Evolutionary conservation across 2,888 invertebrate species (phyloP).

Genomic region (Griposia aprilina): DNA sequence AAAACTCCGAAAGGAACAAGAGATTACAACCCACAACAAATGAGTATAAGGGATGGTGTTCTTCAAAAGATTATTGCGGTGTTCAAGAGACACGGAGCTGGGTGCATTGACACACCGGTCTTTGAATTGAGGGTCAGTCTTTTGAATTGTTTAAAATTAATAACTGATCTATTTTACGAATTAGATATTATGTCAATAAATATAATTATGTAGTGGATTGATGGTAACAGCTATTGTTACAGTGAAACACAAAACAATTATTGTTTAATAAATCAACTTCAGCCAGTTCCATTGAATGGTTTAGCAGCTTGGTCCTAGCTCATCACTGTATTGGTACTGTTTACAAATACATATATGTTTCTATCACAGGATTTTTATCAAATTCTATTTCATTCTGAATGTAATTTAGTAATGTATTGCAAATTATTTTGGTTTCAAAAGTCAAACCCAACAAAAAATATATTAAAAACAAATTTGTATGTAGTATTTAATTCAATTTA

Average conservation of each 20-base stretch:
- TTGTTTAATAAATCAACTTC: background rate
- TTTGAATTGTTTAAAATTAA: background rate
- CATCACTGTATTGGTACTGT: background rate
- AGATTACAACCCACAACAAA: no score
- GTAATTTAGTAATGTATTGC: background rate
- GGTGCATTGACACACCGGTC: constrained; percentile 99
- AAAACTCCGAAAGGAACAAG: no score
- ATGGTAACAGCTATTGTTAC: background rate
- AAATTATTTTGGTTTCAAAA: background rate
- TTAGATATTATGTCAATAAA: background rate
- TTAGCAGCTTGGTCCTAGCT: background rate
- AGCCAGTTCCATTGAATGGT: background rate
- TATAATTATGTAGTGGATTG: background rate
- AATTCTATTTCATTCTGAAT: background rate
- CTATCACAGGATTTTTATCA: background rate
- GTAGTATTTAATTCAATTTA: background rate
- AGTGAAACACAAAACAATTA: background rate
- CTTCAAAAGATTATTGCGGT: no score
- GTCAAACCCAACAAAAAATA: background rate
- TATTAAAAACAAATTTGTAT: background rate
- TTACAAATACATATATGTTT: background rate
- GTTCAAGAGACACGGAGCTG: constrained; percentile 99
- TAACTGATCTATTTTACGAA: background rate
- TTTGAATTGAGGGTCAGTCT: constrained; percentile 97
- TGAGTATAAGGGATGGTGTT: no score